phyloP scores from a whole-genome alignment of 2,797 vertebrate genomes.

The Australoheros facetus region DNA sequence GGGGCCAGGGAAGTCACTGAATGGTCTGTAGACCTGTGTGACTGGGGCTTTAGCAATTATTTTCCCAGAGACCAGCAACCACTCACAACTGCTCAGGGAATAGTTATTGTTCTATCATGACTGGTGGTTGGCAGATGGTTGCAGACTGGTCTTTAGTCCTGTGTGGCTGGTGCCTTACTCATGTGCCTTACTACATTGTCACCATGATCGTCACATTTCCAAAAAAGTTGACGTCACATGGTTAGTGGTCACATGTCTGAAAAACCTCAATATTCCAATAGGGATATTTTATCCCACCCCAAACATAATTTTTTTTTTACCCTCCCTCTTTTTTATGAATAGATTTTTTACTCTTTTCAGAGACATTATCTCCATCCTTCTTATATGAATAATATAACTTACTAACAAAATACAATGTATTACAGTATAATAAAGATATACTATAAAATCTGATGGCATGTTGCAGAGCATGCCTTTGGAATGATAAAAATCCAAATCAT shows the following conservation, averaged over 20 bases:
- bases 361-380: neutral
- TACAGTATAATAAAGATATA: neutral
- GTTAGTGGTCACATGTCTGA: neutral
- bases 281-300: neutral
- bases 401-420: neutral
- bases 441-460: neutral
- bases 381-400: neutral
- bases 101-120: neutral
- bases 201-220: neutral
- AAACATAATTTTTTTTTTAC: neutral
- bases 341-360: neutral
- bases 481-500: neutral
- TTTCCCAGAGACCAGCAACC: too few species aligned
- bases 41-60: neutral
- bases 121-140: neutral
- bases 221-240: accelerated
- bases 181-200: accelerated
- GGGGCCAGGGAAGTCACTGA: neutral
- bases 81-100: neutral
- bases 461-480: neutral
- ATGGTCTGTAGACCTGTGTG: neutral
- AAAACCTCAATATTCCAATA: neutral
- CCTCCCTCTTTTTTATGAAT: neutral
- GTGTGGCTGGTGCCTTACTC: neutral
- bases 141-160: neutral